Conservation (phyloP, 2,797 vertebrate species). For the Cirrhinus molitorella region DNA sequence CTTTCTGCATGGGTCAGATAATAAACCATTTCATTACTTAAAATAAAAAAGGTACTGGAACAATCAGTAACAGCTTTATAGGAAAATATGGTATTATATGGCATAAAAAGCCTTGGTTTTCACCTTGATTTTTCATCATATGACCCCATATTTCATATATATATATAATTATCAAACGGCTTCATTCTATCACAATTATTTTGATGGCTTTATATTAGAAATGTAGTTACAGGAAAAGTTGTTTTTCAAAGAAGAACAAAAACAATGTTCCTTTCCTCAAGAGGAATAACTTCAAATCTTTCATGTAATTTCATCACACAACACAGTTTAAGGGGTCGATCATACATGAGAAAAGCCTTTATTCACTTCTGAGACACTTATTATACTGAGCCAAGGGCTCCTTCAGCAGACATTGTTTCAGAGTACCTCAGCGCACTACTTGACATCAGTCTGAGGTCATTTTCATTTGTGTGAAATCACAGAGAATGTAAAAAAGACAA, state of each 20-base stretch:
- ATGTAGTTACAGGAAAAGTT: conserved; percentile 31
- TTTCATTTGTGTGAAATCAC: neutral
- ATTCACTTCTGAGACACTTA: conserved; percentile 53
- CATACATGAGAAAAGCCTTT: conserved; percentile 53
- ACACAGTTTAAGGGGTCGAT: conserved; percentile 51
- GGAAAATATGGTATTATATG: too few relatives aligned
- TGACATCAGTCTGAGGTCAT: neutral
- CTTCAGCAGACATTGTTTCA: conserved; percentile 30
- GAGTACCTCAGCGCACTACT: neutral
- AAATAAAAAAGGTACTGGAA: neutral
- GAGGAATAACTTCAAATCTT: conserved; percentile 63
- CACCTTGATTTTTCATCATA: too few relatives aligned
- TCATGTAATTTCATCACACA: conserved; percentile 75
- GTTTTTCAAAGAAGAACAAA: conserved; percentile 33
- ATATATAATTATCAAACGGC: too few relatives aligned
- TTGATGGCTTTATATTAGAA: neutral
- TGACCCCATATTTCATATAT: too few relatives aligned
- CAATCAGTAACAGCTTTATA: neutral
- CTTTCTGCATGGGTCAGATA: conserved; percentile 45
- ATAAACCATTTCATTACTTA: conserved; percentile 27
- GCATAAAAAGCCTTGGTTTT: neutral
- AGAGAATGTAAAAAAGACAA: neutral
- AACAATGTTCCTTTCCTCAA: conserved; percentile 38
- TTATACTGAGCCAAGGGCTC: conserved; percentile 42
- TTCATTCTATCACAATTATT: too few relatives aligned